phyloP scores from a whole-genome alignment of 2,113 vertebrate species.

The Anseranas semipalmata region DNA sequence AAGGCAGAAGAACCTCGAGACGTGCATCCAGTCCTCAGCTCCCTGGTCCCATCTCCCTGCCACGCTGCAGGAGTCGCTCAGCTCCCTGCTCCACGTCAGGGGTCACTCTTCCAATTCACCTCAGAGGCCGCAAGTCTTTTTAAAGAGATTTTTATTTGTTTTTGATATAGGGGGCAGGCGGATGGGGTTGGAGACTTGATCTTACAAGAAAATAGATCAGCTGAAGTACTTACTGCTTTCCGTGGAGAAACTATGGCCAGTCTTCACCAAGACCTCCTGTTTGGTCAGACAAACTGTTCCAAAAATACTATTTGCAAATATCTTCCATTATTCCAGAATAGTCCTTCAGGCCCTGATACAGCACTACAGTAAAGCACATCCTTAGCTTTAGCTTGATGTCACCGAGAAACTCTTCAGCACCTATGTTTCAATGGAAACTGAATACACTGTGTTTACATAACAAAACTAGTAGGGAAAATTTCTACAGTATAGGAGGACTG shows the following conservation, averaged over 20 bases:
- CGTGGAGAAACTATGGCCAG: neutral
- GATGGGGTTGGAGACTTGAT: neutral
- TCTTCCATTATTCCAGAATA: neutral
- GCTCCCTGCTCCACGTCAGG: neutral
- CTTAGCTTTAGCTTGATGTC: neutral
- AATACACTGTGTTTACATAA: rapidly evolving
- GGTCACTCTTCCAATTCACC: neutral
- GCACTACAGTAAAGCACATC: neutral
- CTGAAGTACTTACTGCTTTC: neutral
- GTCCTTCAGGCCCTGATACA: neutral
- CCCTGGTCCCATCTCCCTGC: neutral
- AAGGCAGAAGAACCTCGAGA: neutral
- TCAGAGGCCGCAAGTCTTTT: neutral
- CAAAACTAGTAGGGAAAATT: neutral
- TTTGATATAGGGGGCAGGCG: neutral
- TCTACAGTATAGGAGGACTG: neutral
- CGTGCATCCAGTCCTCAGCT: neutral
- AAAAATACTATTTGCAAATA: neutral
- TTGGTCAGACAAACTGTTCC: too few species aligned
- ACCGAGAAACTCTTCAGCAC: rapidly evolving
- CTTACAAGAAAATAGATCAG: neutral
- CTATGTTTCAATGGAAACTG: neutral
- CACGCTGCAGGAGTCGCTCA: neutral
- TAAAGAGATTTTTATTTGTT: neutral
- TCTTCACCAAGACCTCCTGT: neutral